These are phyloP conservation scores for Metridium senile DNA, from an alignment of 92 coral and sea anemone species.

Conservation along the genomic window DNA sequence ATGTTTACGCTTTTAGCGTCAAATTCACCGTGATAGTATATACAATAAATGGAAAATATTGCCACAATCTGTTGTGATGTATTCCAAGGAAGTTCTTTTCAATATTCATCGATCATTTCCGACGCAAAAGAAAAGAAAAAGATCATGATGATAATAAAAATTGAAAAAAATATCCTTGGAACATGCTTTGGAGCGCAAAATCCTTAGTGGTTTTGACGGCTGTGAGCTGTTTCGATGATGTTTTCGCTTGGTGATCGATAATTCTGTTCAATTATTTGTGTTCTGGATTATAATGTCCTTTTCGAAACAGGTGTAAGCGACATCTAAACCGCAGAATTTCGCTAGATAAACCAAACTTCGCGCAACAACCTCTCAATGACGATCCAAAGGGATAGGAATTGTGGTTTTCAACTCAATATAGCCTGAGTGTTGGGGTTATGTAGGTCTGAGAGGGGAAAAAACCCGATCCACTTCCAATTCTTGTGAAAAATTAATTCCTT, in stretches of 20 bases:
- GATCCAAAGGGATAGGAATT: background rate
- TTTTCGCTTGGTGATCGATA: conserved; percentile 1
- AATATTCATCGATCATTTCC: conserved; percentile 17
- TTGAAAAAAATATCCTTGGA: background rate
- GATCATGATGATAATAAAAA: background rate
- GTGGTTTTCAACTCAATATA: conserved; percentile 26
- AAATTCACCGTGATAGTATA: background rate
- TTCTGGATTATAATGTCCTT: background rate
- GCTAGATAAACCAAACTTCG: background rate
- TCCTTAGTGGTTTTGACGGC: background rate
- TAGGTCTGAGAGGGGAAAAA: background rate
- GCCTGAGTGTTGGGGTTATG: conserved; percentile 11
- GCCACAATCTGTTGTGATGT: background rate
- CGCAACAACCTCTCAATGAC: background rate
- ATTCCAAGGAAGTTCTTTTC: conserved; percentile 2
- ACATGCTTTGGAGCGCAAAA: background rate
- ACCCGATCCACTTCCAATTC: conserved; percentile 15
- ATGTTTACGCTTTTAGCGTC: background rate
- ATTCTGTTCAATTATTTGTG: conserved; percentile 29
- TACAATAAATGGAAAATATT: background rate
- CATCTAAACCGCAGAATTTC: background rate
- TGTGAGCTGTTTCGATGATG: background rate
- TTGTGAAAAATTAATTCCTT: conserved; percentile 19
- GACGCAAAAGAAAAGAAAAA: background rate
- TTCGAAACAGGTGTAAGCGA: conserved; percentile 2